Evolutionary conservation across 2,888 invertebrate species (phyloP).

Genomic region (Parelbella ahira): DNA sequence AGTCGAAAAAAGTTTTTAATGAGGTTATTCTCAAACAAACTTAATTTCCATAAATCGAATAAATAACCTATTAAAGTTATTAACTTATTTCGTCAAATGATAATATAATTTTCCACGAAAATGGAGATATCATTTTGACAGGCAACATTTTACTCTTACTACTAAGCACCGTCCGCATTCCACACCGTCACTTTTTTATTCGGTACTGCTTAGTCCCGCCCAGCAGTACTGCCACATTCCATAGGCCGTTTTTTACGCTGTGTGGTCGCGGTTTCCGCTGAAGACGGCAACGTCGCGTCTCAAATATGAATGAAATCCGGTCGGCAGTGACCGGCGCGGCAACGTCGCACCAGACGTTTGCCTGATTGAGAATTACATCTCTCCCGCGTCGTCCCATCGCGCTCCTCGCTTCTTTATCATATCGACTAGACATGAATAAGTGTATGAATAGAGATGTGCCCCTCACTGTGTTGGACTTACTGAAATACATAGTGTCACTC

Average conservation of each 20-base stretch:
- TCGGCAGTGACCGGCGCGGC: constrained; percentile 68
- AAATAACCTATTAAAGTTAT: too few relatives aligned
- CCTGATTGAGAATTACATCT: constrained; percentile 76
- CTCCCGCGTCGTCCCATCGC: constrained; percentile 64
- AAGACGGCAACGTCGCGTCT: constrained; percentile 77
- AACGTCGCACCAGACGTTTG: constrained; percentile 75
- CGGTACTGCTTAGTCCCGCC: constrained; percentile 67
- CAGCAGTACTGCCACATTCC: constrained; percentile 78
- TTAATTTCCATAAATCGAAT: too few relatives aligned
- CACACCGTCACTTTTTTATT: constrained; percentile 64
- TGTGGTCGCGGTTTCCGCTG: constrained; percentile 80
- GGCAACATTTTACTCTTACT: constrained; percentile 26
- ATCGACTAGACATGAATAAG: constrained; percentile 33
- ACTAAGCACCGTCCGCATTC: constrained; percentile 65
- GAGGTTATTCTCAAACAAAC: too few relatives aligned
- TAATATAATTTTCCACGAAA: not conserved
- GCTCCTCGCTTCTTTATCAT: constrained; percentile 37
- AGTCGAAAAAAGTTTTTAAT: too few relatives aligned
- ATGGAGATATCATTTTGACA: constrained; percentile 26
- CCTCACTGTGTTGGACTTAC: constrained; percentile 45
- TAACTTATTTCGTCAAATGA: too few relatives aligned
- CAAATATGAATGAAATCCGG: constrained; percentile 81
- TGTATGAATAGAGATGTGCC: constrained; percentile 31
- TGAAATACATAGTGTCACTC: constrained; percentile 33
- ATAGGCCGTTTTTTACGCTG: constrained; percentile 76